Evolutionary conservation across 2,797 vertebrate genomes (phyloP), one percentile per base, ranked within the genome.

Genomic region (Urophycis tenuis): DNA sequence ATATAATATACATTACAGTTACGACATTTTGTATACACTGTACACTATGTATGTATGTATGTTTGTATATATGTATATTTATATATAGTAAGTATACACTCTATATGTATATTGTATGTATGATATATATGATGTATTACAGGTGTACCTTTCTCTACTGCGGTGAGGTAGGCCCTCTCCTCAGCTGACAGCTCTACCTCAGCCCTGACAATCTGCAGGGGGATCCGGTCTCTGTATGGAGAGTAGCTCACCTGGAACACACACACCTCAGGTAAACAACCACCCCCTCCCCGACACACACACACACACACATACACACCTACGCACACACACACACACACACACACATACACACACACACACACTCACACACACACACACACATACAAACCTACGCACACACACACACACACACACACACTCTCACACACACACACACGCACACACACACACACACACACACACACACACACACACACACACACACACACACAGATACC

Each of bases 161-260:
- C 96, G 0, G 87, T 97, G 87, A 98, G 95, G 90, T 97, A 98
- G 72, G 96, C 95, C 74, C 96, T 94, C 90, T 98, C 97, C 80
- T 97, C 96, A 0, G 84, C 90, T 0, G 96, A 98, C 73, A 98
- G 94, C 87, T 98, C 97, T 67, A 95, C 95, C 88, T 98, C 97
- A 0, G 97, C 96, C 14, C 97, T 93, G 75, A 98, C 97, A 0
- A 98, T 97, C 90, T 97, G 97, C 8, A 98, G 86, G 0, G 96
- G 97, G 88, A 98, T 98, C 76, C 96, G 94, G 81, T 98, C 97
- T 81, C 96, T 91, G 92, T 98, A 98, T 0, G 96, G 96, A 81
- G 96, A 97, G 74, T 95, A 97, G 72, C 95, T 97, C 81, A 90
- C 91, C 91, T 92, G 15, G 31, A 77, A 1, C 30, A 70, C 75